phyloP scores from a whole-genome alignment of 2,797 vertebrate genomes.

The Danio jaintianensis region DNA sequence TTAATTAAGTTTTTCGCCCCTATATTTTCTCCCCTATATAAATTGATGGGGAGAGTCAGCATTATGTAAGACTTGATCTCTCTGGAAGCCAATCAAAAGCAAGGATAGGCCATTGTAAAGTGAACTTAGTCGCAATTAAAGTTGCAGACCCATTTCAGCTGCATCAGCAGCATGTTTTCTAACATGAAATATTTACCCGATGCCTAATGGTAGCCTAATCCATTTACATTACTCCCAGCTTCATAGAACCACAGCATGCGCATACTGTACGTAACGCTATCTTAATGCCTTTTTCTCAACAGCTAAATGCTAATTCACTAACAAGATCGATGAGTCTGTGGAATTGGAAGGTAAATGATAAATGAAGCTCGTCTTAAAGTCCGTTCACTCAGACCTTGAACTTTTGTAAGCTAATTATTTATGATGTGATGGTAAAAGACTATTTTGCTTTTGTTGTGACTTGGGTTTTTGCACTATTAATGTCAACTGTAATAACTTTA shows the following conservation, averaged over 20 bases:
- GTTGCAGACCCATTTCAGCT: neutral
- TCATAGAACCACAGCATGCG: conserved; percentile 13
- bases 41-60: neutral
- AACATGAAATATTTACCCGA: conserved; percentile 56
- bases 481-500: neutral
- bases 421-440: neutral
- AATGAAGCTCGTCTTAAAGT: conserved; percentile 14
- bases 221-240: conserved; percentile 20
- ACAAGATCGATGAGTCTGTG: conserved; percentile 30
- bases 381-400: conserved; percentile 20
- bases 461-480: neutral
- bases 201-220: conserved; percentile 43
- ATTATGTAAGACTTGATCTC: conserved; percentile 22
- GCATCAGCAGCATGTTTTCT: conserved; percentile 50
- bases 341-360: conserved; percentile 10
- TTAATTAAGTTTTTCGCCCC: neutral
- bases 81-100: neutral
- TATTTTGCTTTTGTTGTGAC: neutral
- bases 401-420: conserved; percentile 4
- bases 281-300: conserved; percentile 41
- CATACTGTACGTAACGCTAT: conserved; percentile 22
- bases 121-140: conserved; percentile 23
- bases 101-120: conserved; percentile 9
- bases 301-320: conserved; percentile 29
- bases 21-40: too few species aligned